phyloP scores from a whole-genome alignment of 2,113 vertebrate species.

The Cheilinus undulatus region DNA sequence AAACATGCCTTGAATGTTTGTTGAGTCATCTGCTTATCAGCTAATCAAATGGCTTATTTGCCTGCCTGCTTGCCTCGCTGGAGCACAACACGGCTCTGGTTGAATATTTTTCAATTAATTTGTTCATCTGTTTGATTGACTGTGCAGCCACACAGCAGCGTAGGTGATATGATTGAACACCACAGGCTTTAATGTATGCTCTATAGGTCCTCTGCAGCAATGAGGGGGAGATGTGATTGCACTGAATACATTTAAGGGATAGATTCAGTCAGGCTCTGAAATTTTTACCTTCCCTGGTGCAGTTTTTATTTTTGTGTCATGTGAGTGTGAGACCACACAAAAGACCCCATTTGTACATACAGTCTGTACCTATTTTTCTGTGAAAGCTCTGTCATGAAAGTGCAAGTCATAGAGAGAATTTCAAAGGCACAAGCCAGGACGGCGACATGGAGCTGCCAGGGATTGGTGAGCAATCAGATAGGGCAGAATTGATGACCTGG shows the following conservation, averaged over 20 bases:
- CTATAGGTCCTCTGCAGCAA: constrained; percentile 44
- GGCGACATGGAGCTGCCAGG: constrained; percentile 79
- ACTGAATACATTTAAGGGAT: constrained; percentile 52
- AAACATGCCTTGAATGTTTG: constrained; percentile 83
- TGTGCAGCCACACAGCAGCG: constrained; percentile 35
- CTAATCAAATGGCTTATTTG: constrained; percentile 82
- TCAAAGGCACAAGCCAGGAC: constrained; percentile 77
- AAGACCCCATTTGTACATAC: constrained; percentile 38
- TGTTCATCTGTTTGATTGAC: constrained; percentile 74
- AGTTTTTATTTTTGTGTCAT: constrained; percentile 23
- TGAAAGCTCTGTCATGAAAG: constrained; percentile 71
- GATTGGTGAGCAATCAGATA: constrained; percentile 85
- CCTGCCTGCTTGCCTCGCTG: constrained; percentile 64
- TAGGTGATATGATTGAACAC: constrained; percentile 66
- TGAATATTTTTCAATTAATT: constrained; percentile 78
- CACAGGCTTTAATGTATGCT: constrained; percentile 51
- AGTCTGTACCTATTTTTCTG: constrained; percentile 46
- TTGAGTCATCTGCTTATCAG: constrained; percentile 83
- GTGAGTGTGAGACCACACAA: constrained; percentile 25
- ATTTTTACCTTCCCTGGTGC: background rate
- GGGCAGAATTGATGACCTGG: constrained; percentile 85
- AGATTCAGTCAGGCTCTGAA: constrained; percentile 12
- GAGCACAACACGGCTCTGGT: constrained; percentile 59
- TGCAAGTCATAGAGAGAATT: constrained; percentile 81
- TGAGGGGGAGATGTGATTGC: constrained; percentile 40